Conservation (phyloP, 2,113 vertebrate genomes). For the Trichomycterus rosablanca region DNA sequence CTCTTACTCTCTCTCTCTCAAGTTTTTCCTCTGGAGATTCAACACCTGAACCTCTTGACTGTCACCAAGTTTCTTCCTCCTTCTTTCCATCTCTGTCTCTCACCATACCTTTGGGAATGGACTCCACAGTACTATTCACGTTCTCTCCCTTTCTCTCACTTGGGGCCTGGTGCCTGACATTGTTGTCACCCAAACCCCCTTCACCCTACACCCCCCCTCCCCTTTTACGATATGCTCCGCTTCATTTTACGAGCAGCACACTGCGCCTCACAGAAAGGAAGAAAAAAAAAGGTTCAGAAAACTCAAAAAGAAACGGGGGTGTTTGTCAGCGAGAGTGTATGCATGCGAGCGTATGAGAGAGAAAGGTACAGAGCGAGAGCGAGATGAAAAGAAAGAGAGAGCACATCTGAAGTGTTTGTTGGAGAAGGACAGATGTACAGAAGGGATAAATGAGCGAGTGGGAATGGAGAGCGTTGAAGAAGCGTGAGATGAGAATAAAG, state of each 20-base stretch:
- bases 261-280: constrained; percentile 47
- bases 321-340: constrained; percentile 29
- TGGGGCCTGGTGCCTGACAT: constrained; percentile 56
- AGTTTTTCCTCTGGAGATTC: constrained; percentile 25
- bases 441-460: constrained; percentile 43
- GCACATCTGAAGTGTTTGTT: constrained; percentile 44
- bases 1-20: constrained; percentile 2
- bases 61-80: constrained; percentile 29
- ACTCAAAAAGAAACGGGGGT: constrained; percentile 37
- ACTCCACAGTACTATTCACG: constrained; percentile 15
- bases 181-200: constrained; percentile 44
- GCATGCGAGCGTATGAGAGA: constrained; percentile 29
- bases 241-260: constrained; percentile 62
- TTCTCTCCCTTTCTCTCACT: constrained; percentile 41
- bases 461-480: constrained; percentile 41
- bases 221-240: constrained; percentile 65
- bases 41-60: constrained; percentile 27
- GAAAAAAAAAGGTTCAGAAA: constrained; percentile 39
- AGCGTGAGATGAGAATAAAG: constrained; percentile 43
- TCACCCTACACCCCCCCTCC: constrained; percentile 43
- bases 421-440: constrained; percentile 40
- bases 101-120: constrained; percentile 27
- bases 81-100: constrained; percentile 25
- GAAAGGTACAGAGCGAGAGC: background rate
- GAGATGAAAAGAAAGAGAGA: constrained; percentile 4